Evolutionary conservation across 2,888 invertebrate species (phyloP), one percentile per base, ranked within the genome.

Genomic region (Chalcosyrphus nemorum): DNA sequence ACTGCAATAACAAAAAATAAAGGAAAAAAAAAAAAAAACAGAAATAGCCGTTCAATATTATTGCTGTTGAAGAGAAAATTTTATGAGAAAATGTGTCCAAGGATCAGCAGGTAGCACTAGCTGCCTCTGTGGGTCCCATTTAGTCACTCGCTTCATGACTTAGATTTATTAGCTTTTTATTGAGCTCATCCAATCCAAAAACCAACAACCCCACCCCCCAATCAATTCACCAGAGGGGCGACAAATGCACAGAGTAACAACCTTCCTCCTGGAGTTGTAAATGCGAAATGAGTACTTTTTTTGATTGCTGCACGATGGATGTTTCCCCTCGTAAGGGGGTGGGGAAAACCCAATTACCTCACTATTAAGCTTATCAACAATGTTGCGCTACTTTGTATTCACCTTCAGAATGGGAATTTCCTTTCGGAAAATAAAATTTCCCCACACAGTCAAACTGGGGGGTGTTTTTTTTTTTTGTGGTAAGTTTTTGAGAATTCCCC

Each of bases 121-220:
- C 15, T 13, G 29, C 43, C 43, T n/a, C 27, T 17, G 6, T 19
- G 11, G 9, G 2, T 13, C 52, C 43, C 35, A 57, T 56, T 57
- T 19, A 52, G 66, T 41, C 50, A 68, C 74, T 45, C 29, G 43
- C 56, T 50, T 45, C 56, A 70, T 57, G 35, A 74, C 54, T 57
- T 35, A 19, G 35, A 75, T 84, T 78, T 74, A 78, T 78, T 84
- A 41, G 38, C 19, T 35, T 70, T 84, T 78, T 78, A 84, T 78
- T 78, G 50, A 65, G 56, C 52, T 52, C 68, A 77, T 82, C 68
- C 47, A 74, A 66, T 35, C 56, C n/a, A 24, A n/a, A n/a, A n/a
- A 32, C 35, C 15, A 38, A 35, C 17, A 6, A 17, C 19, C 6
- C 27, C 27, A 54, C 32, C 41, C 45, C 17, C 11, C 56, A 52